phyloP scores from a whole-genome alignment of 2,888 invertebrate genomes.

The Brachycybe producta region DNA sequence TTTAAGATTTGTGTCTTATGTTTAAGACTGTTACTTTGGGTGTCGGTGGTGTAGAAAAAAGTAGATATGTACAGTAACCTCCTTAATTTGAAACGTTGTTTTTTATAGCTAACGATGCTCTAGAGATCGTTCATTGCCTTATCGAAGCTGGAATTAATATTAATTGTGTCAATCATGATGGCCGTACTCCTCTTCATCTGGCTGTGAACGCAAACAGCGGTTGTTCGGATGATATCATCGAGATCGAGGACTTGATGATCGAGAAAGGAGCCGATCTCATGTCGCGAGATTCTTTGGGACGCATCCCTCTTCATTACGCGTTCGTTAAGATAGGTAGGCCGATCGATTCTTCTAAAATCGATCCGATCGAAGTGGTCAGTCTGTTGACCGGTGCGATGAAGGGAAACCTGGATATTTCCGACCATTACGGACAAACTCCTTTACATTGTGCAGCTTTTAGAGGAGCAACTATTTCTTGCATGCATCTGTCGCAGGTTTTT shows the following conservation, averaged over 20 bases:
- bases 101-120: slow-evolving; percentile 20
- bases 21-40: not conserved
- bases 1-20: not conserved
- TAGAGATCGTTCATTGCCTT: slow-evolving; percentile 27
- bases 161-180: slow-evolving; percentile 22
- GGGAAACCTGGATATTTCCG: slow-evolving; percentile 30
- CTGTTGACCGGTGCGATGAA: slow-evolving; percentile 34
- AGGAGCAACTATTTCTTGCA: slow-evolving; percentile 39
- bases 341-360: slow-evolving; percentile 26
- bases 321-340: slow-evolving; percentile 34
- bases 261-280: slow-evolving; percentile 32
- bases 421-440: slow-evolving; percentile 32
- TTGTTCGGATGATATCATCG: slow-evolving; percentile 35
- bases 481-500: slow-evolving; percentile 33
- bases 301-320: slow-evolving; percentile 39
- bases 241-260: slow-evolving; percentile 36
- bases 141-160: slow-evolving; percentile 27
- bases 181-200: slow-evolving; percentile 37
- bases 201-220: slow-evolving; percentile 35
- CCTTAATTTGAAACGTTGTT: not conserved
- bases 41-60: not conserved
- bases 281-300: slow-evolving; percentile 29
- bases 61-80: not conserved
- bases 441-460: slow-evolving; percentile 37
- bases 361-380: slow-evolving; percentile 37